A percentile compares a stretch with the other conserved stretches of the same genome.
Evolutionary conservation across 2,888 invertebrate species (phyloP).

Genomic region (Temnothorax ravouxi): DNA sequence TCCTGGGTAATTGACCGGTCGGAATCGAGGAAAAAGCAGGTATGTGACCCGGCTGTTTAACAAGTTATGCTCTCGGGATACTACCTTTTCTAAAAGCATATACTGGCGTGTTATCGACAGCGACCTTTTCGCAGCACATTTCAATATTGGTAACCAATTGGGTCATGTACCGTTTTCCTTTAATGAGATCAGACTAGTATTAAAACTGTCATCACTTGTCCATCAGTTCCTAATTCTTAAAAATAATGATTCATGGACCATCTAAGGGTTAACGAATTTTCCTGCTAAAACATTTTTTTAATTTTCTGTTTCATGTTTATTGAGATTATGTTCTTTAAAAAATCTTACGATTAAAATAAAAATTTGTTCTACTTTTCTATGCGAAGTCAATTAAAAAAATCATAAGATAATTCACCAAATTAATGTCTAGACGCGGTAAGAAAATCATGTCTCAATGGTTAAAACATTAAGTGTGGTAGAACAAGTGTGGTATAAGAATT

Average conservation of each 20-base stretch:
- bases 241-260: not conserved
- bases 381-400: not conserved
- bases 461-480: not conserved
- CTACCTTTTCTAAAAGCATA: conserved; percentile 33
- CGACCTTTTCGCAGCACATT: not conserved
- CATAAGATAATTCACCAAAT: not conserved
- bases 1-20: not conserved
- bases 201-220: not conserved
- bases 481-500: not conserved
- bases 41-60: conserved; percentile 31
- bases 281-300: not conserved
- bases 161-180: not conserved
- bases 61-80: conserved; percentile 16
- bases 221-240: not conserved
- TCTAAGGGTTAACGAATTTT: not conserved
- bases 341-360: not conserved
- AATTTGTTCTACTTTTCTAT: not conserved
- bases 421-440: not conserved
- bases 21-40: conserved; percentile 8
- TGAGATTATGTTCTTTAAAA: not conserved
- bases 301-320: not conserved
- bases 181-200: not conserved
- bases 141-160: not conserved
- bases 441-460: not conserved
- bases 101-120: not conserved